Evolutionary conservation across 2,113 vertebrate genomes (phyloP).

Genomic region (Oreochromis tanganicae): DNA sequence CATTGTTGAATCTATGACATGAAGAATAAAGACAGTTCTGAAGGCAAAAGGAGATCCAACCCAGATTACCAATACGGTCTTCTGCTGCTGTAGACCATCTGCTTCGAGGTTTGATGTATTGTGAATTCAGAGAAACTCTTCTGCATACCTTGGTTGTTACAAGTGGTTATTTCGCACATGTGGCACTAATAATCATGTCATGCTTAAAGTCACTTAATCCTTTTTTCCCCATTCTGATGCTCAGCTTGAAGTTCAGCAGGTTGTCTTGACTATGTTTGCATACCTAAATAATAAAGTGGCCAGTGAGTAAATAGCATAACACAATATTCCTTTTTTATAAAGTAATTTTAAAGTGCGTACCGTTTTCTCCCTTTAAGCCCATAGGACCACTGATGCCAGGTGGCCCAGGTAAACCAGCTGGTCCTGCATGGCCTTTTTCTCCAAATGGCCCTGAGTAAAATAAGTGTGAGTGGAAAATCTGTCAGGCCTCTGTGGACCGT

Average conservation of each 20-base stretch:
- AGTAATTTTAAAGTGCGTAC: constrained; percentile 41
- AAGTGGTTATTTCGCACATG: neutral
- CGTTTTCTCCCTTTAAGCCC: constrained; percentile 84
- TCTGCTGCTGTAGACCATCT: neutral
- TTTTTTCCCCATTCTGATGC: neutral
- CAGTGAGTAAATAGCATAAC: neutral
- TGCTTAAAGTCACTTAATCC: neutral
- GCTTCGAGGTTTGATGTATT: neutral
- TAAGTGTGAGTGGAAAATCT: neutral
- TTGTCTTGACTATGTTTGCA: neutral
- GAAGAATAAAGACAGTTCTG: neutral
- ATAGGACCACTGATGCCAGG: constrained; percentile 70
- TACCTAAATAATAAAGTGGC: neutral
- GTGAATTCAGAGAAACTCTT: neutral
- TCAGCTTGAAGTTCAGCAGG: neutral
- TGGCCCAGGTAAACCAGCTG: constrained; percentile 68
- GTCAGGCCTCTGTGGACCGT: constrained; percentile 21
- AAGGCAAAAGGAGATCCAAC: neutral
- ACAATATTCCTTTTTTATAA: neutral
- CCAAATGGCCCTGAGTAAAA: constrained; percentile 74
- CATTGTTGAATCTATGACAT: too few species aligned
- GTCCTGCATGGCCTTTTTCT: constrained; percentile 76
- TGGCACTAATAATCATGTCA: neutral
- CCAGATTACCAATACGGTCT: neutral
- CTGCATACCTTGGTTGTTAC: neutral